phyloP scores from a whole-genome alignment of 2,888 invertebrate species.

The Drepanosiphum platanoidis region DNA sequence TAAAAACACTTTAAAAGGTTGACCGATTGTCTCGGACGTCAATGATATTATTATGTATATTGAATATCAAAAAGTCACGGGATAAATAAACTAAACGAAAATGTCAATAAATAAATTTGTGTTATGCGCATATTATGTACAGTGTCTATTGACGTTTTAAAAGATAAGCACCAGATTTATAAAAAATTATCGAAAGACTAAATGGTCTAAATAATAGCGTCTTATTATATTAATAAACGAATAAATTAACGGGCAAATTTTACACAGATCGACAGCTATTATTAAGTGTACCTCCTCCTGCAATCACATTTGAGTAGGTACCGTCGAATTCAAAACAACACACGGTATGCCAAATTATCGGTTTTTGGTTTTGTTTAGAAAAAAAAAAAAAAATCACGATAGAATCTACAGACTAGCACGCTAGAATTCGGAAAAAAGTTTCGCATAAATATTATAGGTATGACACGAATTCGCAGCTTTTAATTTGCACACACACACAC shows the following conservation, averaged over 20 bases:
- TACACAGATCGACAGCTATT: too few relatives aligned
- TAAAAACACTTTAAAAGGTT: neutral
- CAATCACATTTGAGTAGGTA: too few relatives aligned
- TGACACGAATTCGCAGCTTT: neutral
- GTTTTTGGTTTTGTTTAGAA: neutral
- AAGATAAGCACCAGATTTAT: neutral
- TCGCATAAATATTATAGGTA: slow-evolving; percentile 17
- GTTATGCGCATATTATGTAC: neutral
- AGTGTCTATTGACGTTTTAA: neutral
- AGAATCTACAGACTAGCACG: neutral
- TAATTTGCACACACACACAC: neutral
- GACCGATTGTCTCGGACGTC: neutral
- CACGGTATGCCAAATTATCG: neutral
- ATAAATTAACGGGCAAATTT: too few relatives aligned
- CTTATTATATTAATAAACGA: too few relatives aligned
- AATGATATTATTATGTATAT: neutral
- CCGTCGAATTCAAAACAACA: neutral
- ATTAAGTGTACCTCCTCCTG: too few relatives aligned
- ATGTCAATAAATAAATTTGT: too few relatives aligned
- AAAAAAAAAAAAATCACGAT: neutral
- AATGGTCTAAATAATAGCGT: too few relatives aligned
- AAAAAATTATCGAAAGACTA: too few relatives aligned
- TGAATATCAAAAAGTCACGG: too few relatives aligned
- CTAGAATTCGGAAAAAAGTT: neutral
- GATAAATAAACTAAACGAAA: neutral